Evolutionary conservation across 2,113 vertebrate genomes (phyloP), one percentile per base, ranked within the genome.

Genomic region (Rhegmatorhina hoffmannsi): DNA sequence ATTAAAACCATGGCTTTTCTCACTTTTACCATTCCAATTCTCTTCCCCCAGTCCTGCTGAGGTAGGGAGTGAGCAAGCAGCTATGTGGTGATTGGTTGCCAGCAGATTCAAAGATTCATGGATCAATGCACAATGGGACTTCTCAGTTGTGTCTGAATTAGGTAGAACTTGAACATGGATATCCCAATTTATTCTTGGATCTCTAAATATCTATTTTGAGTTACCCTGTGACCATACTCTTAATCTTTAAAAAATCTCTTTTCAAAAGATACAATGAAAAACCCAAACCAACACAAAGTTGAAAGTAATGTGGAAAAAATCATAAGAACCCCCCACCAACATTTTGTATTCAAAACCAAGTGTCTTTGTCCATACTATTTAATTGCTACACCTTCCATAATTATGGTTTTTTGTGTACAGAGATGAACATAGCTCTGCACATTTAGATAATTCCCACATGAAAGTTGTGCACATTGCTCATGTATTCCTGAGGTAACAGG

Each of bases 201-300:
- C 11, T n/a, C 34, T 60, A 74, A 77, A 47, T 6, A 29, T 5
- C 2, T 69, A 20, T 43, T 77, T 40, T 74, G 11, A 81, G 18
- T 44, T 72, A 59, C 6, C 2, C 2, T 68, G 7, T 56, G 23
- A 64, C 9, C 3, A 15, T 12, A 13, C 3, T 10, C 4, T 20
- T 17, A 47, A n/a, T 10, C 78, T 76, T 72, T 8, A 11, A 62
- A 55, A 50, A 15, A 24, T 8, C 1, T 40, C 40, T 56, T 82
- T 86, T 26, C 4, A 20, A 43, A 72, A 79, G 4, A 46, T 29
- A 12, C 2, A 70, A 33, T 26, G 53, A 70, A 72, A 43, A 66
- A 19, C 0, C 0, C 2, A 7, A 59, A 47, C 4, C 3, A 40
- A 8, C 3, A 4, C 1, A 63, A 63, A 63, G 34, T 12, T 68